Evolutionary conservation across 2,888 invertebrate genomes (phyloP), one percentile per base, ranked within the genome.

Genomic region (Caenorhabditis wallacei): DNA sequence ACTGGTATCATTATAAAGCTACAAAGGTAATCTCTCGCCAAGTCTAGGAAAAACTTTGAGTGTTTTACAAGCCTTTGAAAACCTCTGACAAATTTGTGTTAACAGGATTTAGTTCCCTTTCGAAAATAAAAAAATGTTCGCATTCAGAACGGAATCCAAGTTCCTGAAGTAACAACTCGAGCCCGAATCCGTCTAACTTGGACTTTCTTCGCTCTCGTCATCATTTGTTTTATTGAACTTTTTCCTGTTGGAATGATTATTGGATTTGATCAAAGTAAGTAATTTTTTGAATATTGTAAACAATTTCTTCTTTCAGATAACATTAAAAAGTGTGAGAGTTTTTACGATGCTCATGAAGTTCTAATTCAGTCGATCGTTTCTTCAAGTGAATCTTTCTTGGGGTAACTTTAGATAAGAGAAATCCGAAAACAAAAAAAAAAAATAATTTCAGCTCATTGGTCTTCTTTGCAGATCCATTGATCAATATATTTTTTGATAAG

Each of bases 401-500:
- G 66, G 74, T 72, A 30, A 53, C 1, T 18, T n/a, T 3, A 8
- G 1, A 4, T 24, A 18, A 56, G 18, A 24, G n/a, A 56, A 5
- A 24, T n/a, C n/a, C n/a, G n/a, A n/a, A n/a, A n/a, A n/a, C n/a
- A 4, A 16, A 10, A 56, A 56, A 26, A 56, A n/a, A 35, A 2
- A 8, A 13, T 20, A 10, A 2, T 64, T 74, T 10, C 74, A 64
- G 74, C 1, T 75, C 75, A 13, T 7, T 75, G 4, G 51, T 75
- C 0, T 75, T 75, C 48, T 3, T 75, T n/a, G 24, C 57, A 2
- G 75, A 75, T 16, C 75, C 75, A 1, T 8, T 75, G 0, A 35
- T 75, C 20, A 75, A 66, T 48, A 57, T 75, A 0, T 75, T 66
- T 26, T 66, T 75, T 35, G 75, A 75, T 37, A 75, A 66, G 18